A percentile compares a stretch with the other conserved stretches of the same genome.
Conservation (phyloP, 2,888 invertebrate species). For the Acleris literana region DNA sequence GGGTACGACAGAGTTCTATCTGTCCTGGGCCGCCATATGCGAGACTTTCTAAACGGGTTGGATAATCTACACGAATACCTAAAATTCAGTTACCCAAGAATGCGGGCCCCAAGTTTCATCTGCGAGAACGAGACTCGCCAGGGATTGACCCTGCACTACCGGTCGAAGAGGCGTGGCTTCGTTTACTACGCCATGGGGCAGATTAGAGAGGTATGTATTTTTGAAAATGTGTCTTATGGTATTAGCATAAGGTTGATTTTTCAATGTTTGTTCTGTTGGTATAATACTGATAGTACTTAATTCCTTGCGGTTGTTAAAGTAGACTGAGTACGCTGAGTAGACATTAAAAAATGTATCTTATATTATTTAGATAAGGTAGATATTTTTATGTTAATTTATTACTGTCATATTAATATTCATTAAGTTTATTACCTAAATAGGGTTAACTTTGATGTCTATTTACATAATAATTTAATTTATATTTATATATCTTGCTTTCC, state of each 20-base stretch:
- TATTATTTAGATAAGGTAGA: not conserved
- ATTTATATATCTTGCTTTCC: not conserved
- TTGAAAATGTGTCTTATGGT: not conserved
- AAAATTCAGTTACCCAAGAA: conserved; percentile 95
- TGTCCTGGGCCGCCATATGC: conserved; percentile 95
- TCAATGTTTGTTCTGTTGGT: not conserved
- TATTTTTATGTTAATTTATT: no score
- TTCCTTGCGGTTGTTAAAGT: no score
- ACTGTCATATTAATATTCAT: not conserved
- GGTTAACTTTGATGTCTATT: not conserved
- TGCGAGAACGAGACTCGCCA: conserved; percentile 97
- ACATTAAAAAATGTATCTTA: not conserved
- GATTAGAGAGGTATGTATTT: conserved; percentile 88
- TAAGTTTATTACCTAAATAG: not conserved
- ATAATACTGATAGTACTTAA: no score
- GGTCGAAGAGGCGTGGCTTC: conserved; percentile 96
- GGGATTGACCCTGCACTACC: conserved; percentile 96
- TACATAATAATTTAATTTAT: not conserved
- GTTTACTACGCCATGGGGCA: conserved; percentile 99
- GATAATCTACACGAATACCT: conserved; percentile 99
- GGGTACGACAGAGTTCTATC: conserved; percentile 96
- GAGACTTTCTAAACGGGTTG: conserved; percentile 97
- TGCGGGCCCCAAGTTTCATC: conserved; percentile 97
- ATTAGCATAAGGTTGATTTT: not conserved
- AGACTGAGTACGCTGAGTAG: not conserved